A percentile compares a stretch with the other conserved stretches of the same genome.
Evolutionary conservation across 2,797 vertebrate genomes (phyloP).

Genomic region (Hippocampus kuda): DNA sequence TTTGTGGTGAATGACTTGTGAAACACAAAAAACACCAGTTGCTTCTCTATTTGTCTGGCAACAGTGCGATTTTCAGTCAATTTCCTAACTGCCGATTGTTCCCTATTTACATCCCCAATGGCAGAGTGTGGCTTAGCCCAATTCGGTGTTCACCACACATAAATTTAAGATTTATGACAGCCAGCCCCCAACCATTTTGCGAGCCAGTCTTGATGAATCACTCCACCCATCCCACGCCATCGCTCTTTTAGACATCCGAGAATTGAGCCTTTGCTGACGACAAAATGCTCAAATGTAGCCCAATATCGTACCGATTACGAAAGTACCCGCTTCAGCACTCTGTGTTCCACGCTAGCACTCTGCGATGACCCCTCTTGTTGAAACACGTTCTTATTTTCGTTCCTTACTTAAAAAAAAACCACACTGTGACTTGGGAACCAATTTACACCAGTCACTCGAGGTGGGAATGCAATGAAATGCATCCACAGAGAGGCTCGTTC

Average conservation of each 20-base stretch:
- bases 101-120: background rate
- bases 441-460: conserved; percentile 44
- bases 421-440: conserved; percentile 42
- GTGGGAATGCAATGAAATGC: conserved; percentile 37
- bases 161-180: background rate
- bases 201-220: background rate
- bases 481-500: conserved; percentile 25
- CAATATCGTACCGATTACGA: background rate
- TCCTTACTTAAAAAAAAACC: background rate
- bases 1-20: too few relatives aligned
- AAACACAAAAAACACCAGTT: background rate
- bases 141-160: background rate
- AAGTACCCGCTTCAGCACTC: conserved; percentile 37
- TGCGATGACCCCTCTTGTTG: conserved; percentile 50
- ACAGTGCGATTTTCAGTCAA: background rate
- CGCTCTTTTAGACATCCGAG: background rate
- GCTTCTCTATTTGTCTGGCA: background rate
- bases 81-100: background rate
- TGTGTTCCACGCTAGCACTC: conserved; percentile 59
- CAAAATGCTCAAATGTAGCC: background rate
- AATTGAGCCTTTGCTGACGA: background rate
- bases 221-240: background rate
- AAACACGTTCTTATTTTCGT: conserved; percentile 31
- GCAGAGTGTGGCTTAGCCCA: background rate
- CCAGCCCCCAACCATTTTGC: background rate